Evolutionary conservation across 1,140 invertebrate genomes (phyloP), one percentile per base, ranked within the genome.

Genomic region (Papilio xuthus): DNA sequence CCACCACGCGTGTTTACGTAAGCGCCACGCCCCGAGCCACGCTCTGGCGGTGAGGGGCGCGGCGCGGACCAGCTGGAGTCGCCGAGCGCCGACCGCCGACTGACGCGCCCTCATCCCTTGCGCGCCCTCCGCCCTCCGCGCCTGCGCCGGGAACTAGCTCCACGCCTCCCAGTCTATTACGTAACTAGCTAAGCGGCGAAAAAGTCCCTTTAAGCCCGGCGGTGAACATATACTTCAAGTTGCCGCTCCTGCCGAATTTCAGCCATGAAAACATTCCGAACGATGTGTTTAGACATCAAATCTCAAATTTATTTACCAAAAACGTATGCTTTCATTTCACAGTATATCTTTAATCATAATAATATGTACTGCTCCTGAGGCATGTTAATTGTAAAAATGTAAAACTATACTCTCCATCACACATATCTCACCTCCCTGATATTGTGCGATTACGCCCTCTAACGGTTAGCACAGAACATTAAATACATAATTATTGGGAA

Each of bases 11-110:
- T 93, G 91, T 93, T 92, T 93, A 92, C 90, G 92, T 93, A 93
- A 93, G 91, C 92, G 92, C 92, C 92, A 93, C 92, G 92, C 92
- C 92, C 92, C 92, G 92, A 90, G 92, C 91, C 92, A 90, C 89
- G 88, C 90, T 89, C 75, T 84, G 90, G 92, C 92, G 88, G 88
- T 89, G 83, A 88, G 92, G 92, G 90, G 92, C 92, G 92, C 92
- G 91, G 90, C 91, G 89, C 90, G 82, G 86, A 87, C 90, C 91
- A 90, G 89, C 91, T 89, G 87, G 89, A 90, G 90, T 89, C 90
- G 92, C 90, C 88, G 91, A 91, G 90, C 89, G 90, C 88, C 90
- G 90, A 93, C 92, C 88, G 90, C 88, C 90, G 90, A 93, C 92
- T 93, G 90, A 86, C 90, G 90, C 90, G 86, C 86, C 90, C 86